Evolutionary conservation across 2,113 vertebrate genomes (phyloP).

Genomic region (Ancistrus triradiatus): DNA sequence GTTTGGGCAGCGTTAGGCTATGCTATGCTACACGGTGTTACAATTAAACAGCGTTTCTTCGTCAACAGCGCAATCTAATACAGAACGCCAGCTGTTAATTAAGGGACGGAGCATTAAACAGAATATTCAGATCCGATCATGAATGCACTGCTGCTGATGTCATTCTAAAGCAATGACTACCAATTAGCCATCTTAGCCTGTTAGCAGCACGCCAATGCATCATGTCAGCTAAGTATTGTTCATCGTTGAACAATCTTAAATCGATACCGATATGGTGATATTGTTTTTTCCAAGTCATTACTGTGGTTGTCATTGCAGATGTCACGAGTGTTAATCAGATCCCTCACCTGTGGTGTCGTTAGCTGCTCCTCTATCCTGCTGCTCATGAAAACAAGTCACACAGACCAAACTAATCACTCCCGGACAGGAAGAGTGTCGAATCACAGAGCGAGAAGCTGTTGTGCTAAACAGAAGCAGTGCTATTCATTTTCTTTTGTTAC

Average conservation of each 20-base stretch:
- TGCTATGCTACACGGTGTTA: neutral
- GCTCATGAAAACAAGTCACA: constrained; percentile 58
- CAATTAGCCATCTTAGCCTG: neutral
- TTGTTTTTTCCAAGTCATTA: neutral
- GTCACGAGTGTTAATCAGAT: neutral
- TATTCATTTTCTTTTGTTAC: too few species aligned
- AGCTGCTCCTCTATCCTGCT: constrained; percentile 25
- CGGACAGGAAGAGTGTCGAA: constrained; percentile 43
- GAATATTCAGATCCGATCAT: neutral
- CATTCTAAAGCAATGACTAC: neutral
- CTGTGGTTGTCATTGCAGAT: constrained; percentile 1
- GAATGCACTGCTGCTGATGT: neutral
- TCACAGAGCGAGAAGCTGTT: too few species aligned
- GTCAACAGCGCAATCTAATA: neutral
- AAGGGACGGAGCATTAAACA: neutral
- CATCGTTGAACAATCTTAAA: neutral
- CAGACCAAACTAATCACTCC: constrained; percentile 54
- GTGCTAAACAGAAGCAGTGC: too few species aligned
- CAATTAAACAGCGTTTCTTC: neutral
- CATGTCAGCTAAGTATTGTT: neutral
- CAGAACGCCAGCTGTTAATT: neutral
- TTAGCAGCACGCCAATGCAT: constrained; percentile 2
- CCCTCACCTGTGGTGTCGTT: constrained; percentile 54
- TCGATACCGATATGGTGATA: neutral
- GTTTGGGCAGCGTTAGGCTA: neutral